Evolutionary conservation across 2,113 vertebrate species (phyloP).

Genomic region (Silurus meridionalis): DNA sequence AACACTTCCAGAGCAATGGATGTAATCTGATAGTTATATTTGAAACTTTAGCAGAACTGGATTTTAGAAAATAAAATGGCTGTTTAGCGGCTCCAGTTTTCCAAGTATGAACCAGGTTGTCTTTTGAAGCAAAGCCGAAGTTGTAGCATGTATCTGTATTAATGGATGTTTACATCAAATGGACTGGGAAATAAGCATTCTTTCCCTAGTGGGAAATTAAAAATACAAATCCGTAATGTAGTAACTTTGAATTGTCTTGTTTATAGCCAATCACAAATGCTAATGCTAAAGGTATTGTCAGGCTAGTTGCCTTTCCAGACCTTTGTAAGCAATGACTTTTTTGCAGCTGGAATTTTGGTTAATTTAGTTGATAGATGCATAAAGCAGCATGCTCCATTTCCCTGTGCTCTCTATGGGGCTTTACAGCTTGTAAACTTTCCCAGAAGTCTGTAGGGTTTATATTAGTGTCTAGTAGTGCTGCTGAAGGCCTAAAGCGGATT

Average conservation of each 20-base stretch:
- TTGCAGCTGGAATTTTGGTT: not conserved
- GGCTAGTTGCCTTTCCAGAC: not conserved
- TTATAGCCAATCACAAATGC: not conserved
- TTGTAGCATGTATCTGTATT: not conserved
- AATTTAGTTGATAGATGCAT: not conserved
- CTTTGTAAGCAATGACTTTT: not conserved
- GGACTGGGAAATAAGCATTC: not conserved
- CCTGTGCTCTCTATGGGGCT: slow-evolving; percentile 20
- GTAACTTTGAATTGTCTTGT: not conserved
- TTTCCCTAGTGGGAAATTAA: not conserved
- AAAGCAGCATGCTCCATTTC: slow-evolving; percentile 21
- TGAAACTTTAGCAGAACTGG: not conserved
- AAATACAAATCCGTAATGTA: not conserved
- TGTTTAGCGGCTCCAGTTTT: not conserved
- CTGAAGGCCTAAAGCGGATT: slow-evolving; percentile 21
- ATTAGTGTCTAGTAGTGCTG: slow-evolving; percentile 21
- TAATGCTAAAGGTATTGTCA: not conserved
- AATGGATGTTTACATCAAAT: not conserved
- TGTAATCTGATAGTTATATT: not conserved
- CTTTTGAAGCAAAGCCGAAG: not conserved
- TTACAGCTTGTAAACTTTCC: slow-evolving; percentile 29
- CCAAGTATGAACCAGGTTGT: not conserved
- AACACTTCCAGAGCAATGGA: too few relatives aligned
- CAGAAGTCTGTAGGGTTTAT: slow-evolving; percentile 42
- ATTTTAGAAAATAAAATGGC: not conserved